Evolutionary conservation across 1,140 invertebrate genomes (phyloP), one percentile per base, ranked within the genome.

Genomic region (Drosophila repleta): DNA sequence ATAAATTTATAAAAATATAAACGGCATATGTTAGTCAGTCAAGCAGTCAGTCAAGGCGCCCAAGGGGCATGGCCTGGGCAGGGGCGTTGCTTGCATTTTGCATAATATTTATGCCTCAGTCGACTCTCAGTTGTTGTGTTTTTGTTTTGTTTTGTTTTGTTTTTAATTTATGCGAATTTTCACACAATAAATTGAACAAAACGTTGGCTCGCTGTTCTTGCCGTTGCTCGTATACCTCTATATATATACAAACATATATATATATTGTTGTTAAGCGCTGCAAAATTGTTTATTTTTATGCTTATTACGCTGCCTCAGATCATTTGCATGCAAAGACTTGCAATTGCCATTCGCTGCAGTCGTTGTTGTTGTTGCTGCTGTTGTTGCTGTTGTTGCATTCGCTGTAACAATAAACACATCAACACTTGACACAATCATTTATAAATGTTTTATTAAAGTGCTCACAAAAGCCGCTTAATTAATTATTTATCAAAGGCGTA

Each of bases 161-260:
- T 46, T 45, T 79, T 87, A 87, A 87, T 88, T 87, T 87, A 87
- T 87, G 83, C 83, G 79, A 88, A 71, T 87, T 87, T 87, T 87
- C 83, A 87, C 83, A 87, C 83, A 87, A 81, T 83, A 87, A 87
- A 88, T 88, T 87, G 83, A 79, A 87, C 83, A 87, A 87, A 87
- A 87, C 83, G 83, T 60, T 69, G 35, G 43, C 52, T 24, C 8
- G 29, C 29, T 62, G 57, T 39, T 61, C 56, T 58, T 71, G 68
- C 4, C 17, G 17, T 2, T 21, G 17, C 1, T 41, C 15, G 1
- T 17, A 17, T 13, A 35, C 21, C 21, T 57, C 37, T 15, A 49
- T 82, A 73, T 66, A 52, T 55, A 63, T 65, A 74, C 60, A 49
- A 39, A 56, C 39, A 37, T 62, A 41, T 37, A 53, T 58, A 39